phyloP scores from a whole-genome alignment of 1,140 invertebrate species.

The Gerris buenoi region DNA sequence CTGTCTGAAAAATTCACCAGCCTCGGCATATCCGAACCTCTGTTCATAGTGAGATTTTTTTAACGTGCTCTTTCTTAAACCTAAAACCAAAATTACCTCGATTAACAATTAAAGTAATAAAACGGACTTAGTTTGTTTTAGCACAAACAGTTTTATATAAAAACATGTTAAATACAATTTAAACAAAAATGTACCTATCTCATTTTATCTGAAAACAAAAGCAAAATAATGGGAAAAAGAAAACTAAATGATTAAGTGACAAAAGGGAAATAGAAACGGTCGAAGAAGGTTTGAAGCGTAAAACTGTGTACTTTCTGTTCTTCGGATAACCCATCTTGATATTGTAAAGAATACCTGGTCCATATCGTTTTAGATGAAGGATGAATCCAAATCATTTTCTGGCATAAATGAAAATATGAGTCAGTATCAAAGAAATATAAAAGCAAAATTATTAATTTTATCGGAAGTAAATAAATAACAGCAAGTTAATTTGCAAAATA shows the following conservation, averaged over 20 bases:
- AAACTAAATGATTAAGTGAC: neutral
- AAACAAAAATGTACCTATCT: too few species aligned
- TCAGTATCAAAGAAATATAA: neutral
- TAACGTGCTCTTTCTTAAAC: too few species aligned
- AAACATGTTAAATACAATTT: too few species aligned
- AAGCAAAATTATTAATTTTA: too few species aligned
- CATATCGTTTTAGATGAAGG: neutral
- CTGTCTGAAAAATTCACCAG: neutral
- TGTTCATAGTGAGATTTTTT: neutral
- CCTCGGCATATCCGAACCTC: neutral
- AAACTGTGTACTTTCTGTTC: neutral
- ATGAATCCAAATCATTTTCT: neutral
- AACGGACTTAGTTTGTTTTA: too few species aligned
- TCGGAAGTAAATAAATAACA: too few species aligned
- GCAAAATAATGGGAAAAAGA: too few species aligned
- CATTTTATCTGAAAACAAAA: too few species aligned
- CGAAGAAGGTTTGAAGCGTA: neutral
- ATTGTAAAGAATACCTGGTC: neutral
- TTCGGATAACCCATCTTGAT: neutral
- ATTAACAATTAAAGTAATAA: too few species aligned
- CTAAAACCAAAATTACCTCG: too few species aligned
- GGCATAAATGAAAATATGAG: neutral
- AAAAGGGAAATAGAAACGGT: neutral
- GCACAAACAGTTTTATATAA: too few species aligned
- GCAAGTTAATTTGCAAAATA: too few species aligned